These are phyloP conservation scores for Graptemys geographica DNA, from an alignment of 2,797 vertebrate species.

Conservation along the genomic window DNA sequence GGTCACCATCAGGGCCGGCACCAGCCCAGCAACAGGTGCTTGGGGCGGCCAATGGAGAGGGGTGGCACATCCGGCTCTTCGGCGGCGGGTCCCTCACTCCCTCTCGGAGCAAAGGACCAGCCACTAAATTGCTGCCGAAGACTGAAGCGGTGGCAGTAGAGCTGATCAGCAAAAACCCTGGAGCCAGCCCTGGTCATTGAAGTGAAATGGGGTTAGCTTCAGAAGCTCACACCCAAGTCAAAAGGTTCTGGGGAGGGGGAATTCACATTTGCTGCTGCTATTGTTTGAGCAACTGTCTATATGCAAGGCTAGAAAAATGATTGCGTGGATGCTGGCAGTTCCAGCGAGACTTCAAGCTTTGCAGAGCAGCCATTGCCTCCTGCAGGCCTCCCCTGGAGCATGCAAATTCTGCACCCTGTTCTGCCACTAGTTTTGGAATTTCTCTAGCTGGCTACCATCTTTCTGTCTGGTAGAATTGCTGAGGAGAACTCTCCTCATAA, in stretches of 20 bases:
- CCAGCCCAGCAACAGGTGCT: no score
- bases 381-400: neutral
- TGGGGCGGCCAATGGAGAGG: no score
- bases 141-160: no score
- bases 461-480: neutral
- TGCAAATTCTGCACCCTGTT: neutral
- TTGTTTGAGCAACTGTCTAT: neutral
- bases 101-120: no score
- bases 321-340: neutral
- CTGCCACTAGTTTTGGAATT: neutral
- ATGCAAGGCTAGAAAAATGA: accelerated
- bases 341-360: no score
- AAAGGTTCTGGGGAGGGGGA: neutral
- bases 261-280: neutral
- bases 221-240: neutral
- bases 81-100: no score
- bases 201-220: neutral
- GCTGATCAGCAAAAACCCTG: no score
- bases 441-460: neutral
- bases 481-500: accelerated
- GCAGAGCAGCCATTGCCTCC: neutral
- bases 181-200: neutral
- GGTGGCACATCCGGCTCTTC: no score
- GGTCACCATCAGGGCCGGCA: neutral
- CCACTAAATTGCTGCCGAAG: no score